A percentile compares a stretch with the other conserved stretches of the same genome.
Evolutionary conservation across 2,113 vertebrate genomes (phyloP).

Genomic region (Rousettus leschenaultii): DNA sequence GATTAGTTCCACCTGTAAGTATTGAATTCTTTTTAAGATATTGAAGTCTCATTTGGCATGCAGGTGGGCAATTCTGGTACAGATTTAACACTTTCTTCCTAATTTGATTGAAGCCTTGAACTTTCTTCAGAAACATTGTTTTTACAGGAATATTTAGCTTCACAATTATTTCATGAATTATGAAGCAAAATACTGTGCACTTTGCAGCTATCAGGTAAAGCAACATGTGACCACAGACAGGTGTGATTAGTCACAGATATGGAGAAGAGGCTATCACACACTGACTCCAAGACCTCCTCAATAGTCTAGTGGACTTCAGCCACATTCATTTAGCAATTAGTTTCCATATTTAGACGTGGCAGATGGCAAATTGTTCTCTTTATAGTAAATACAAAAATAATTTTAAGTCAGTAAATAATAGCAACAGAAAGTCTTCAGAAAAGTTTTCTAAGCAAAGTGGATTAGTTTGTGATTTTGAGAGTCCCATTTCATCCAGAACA

Average conservation of each 20-base stretch:
- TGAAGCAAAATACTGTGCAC: neutral
- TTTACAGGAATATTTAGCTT: constrained; percentile 1
- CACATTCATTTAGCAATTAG: neutral
- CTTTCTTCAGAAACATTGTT: constrained; percentile 32
- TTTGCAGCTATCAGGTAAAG: constrained; percentile 23
- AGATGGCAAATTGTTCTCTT: constrained; percentile 30
- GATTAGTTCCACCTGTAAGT: neutral
- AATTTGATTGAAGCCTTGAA: constrained; percentile 8
- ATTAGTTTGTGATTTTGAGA: neutral
- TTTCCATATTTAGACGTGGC: neutral
- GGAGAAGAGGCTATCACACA: neutral
- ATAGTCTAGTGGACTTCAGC: neutral
- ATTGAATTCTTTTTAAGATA: neutral
- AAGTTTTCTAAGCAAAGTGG: neutral
- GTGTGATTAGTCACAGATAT: neutral
- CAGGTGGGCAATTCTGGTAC: neutral
- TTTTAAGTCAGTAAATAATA: neutral
- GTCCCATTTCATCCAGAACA: neutral
- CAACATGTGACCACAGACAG: neutral
- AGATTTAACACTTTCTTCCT: neutral
- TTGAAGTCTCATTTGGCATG: neutral
- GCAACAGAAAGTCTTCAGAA: neutral
- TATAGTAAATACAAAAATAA: constrained; percentile 25
- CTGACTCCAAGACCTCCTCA: neutral
- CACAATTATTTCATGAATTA: neutral